Percentiles rank a stretch among this genome's conserved stretches.
These are phyloP conservation scores for Champsocephalus gunnari DNA, from an alignment of 2,797 vertebrate species.

Conservation along the genomic window DNA sequence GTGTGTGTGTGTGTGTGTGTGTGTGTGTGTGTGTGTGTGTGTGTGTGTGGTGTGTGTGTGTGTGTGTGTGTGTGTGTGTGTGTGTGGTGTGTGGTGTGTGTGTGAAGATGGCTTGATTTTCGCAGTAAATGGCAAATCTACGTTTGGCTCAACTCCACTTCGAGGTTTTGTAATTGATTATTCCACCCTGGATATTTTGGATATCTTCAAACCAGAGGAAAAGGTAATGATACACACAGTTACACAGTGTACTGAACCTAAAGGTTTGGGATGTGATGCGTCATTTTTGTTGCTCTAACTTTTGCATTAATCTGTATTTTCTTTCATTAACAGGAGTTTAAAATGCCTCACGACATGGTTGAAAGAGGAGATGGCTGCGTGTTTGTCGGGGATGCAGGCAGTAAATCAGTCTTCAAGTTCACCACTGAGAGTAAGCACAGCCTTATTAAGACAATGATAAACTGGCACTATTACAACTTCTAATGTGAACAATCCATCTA, in stretches of 20 bases:
- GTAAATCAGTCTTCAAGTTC: slow-evolving; percentile 91
- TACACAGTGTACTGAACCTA: not conserved
- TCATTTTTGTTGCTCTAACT: not conserved
- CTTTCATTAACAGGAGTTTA: slow-evolving; percentile 85
- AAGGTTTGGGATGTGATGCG: not conserved
- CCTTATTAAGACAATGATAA: not conserved
- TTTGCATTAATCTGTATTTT: slow-evolving; percentile 26
- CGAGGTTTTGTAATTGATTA: slow-evolving; percentile 95
- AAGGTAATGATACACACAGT: slow-evolving; percentile 83
- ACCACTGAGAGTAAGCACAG: slow-evolving; percentile 88
- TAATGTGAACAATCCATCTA: not conserved
- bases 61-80: slow-evolving; percentile 41
- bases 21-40: slow-evolving; percentile 15
- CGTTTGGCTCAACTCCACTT: slow-evolving; percentile 79
- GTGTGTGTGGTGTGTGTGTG: slow-evolving; percentile 37
- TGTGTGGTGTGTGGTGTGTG: slow-evolving; percentile 15
- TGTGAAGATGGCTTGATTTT: slow-evolving; percentile 89
- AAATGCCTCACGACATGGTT: slow-evolving; percentile 94
- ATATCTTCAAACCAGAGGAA: slow-evolving; percentile 89
- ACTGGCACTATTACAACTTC: not conserved
- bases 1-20: slow-evolving; percentile 23
- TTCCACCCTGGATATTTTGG: slow-evolving; percentile 91
- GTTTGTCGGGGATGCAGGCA: slow-evolving; percentile 90
- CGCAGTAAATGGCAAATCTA: slow-evolving; percentile 91
- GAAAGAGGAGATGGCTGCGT: slow-evolving; percentile 87